These are phyloP conservation scores for Lagria hirta DNA, from an alignment of 2,888 invertebrate species.

Conservation along the genomic window DNA sequence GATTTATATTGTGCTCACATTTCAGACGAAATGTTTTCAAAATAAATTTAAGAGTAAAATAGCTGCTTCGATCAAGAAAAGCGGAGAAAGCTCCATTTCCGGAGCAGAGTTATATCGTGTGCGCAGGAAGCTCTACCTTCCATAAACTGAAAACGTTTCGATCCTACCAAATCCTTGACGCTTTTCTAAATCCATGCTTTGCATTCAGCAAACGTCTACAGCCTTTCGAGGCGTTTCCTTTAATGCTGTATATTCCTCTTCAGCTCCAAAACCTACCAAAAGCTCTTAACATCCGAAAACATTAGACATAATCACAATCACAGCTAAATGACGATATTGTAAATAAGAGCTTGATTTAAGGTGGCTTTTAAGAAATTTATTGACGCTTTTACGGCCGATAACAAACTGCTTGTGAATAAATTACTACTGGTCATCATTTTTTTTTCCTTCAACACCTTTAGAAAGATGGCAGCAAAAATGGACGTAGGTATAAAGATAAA, in stretches of 20 bases:
- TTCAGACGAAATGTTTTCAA: too few relatives aligned
- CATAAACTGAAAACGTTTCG: slow-evolving; percentile 50
- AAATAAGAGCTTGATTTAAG: slow-evolving; percentile 24
- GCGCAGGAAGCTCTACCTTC: slow-evolving; percentile 49
- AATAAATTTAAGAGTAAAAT: slow-evolving; percentile 26
- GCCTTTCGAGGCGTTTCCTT: slow-evolving; percentile 33
- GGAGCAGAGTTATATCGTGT: slow-evolving; percentile 42
- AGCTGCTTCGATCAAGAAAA: slow-evolving; percentile 28
- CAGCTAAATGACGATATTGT: slow-evolving; percentile 21
- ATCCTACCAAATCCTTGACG: slow-evolving; percentile 50
- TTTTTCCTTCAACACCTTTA: too few relatives aligned
- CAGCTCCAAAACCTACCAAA: slow-evolving; percentile 13
- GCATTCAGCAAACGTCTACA: slow-evolving; percentile 50
- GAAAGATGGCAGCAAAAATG: too few relatives aligned
- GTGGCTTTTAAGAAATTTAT: slow-evolving; percentile 18
- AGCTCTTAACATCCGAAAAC: slow-evolving; percentile 28
- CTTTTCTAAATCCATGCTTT: slow-evolving; percentile 50
- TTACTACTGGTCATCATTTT: too few relatives aligned
- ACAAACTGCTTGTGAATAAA: slow-evolving; percentile 26
- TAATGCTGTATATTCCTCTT: slow-evolving; percentile 23
- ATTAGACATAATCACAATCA: slow-evolving; percentile 27
- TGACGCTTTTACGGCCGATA: slow-evolving; percentile 20
- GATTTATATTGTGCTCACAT: too few relatives aligned
- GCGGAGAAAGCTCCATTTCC: slow-evolving; percentile 38
- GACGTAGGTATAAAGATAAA: too few relatives aligned